Percentiles rank a stretch among this genome's conserved stretches.
Evolutionary conservation across 2,113 vertebrate genomes (phyloP).

Genomic region (Ceyx margarethae): DNA sequence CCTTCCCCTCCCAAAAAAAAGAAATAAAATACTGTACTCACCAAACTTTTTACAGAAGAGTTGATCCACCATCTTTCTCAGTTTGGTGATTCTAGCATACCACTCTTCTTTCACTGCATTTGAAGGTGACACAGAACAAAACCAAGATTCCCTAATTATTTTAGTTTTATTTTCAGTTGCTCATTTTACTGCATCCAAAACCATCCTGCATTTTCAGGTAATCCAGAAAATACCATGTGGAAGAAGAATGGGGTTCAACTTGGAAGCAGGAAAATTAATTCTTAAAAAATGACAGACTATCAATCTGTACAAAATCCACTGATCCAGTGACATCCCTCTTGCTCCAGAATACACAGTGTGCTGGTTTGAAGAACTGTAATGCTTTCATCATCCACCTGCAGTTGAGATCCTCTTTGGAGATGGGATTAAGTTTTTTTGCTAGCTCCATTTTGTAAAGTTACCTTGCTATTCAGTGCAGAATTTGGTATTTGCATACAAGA

Average conservation of each 20-base stretch:
- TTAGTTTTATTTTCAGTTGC: not conserved
- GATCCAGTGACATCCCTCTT: not conserved
- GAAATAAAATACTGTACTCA: constrained; percentile 36
- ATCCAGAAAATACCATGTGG: not conserved
- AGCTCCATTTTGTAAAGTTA: not conserved
- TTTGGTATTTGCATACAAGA: not conserved
- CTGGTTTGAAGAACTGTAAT: not conserved
- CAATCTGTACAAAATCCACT: not conserved
- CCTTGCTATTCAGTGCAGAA: not conserved
- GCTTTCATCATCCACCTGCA: not conserved
- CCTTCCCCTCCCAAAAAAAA: too few species aligned
- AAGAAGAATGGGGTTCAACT: not conserved
- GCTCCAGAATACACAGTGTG: not conserved
- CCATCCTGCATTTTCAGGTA: not conserved
- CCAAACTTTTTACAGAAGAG: constrained; percentile 81
- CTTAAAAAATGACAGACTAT: not conserved
- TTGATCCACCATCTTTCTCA: constrained; percentile 78
- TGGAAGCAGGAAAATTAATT: not conserved
- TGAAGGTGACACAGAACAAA: not conserved
- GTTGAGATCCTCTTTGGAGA: not conserved
- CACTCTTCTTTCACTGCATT: constrained; percentile 74
- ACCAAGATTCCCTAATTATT: not conserved
- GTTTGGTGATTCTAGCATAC: constrained; percentile 72
- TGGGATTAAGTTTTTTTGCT: not conserved
- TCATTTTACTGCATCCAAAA: not conserved